phyloP scores from a whole-genome alignment of 1,140 invertebrate species.

The Myzus persicae region DNA sequence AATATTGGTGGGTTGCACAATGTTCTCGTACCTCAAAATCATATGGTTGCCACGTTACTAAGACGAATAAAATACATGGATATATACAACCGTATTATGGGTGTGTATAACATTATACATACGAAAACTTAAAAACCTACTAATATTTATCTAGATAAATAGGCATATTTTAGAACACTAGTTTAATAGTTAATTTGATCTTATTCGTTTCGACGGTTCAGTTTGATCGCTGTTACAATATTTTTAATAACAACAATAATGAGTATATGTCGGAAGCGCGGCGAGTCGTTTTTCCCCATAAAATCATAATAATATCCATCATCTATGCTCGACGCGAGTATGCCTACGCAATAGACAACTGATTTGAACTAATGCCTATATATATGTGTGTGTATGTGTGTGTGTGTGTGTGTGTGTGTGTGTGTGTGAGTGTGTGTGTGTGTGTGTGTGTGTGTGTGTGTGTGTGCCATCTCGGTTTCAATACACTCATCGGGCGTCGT shows the following conservation, averaged over 20 bases:
- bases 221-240: background rate
- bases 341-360: background rate
- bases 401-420: too few species aligned
- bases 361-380: background rate
- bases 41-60: background rate
- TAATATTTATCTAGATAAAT: background rate
- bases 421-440: too few species aligned
- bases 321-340: background rate
- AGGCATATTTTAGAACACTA: background rate
- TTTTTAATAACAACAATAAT: too few species aligned
- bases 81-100: background rate
- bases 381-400: background rate
- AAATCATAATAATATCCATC: background rate
- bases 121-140: background rate
- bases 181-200: background rate
- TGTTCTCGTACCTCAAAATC: background rate
- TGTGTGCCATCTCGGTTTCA: background rate
- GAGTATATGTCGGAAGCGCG: background rate
- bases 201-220: background rate
- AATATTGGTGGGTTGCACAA: background rate
- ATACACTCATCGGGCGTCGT: background rate
- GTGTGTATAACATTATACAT: background rate
- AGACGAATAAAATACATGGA: too few species aligned
- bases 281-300: background rate
- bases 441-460: too few species aligned